Evolutionary conservation across 64 coral and sea anemone species (phyloP).

Genomic region (Porites australiensis): DNA sequence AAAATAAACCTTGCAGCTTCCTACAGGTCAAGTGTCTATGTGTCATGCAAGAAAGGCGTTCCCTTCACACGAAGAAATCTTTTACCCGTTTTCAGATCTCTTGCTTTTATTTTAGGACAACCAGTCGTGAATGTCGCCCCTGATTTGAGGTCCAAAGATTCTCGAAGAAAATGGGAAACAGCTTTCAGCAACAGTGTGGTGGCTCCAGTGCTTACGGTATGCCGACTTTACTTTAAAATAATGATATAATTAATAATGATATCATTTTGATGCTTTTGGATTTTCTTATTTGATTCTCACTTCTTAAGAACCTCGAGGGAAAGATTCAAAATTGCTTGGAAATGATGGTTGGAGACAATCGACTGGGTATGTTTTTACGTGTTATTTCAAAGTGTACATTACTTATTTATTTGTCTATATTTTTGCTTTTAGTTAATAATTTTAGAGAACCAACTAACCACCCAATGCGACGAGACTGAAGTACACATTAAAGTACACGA

Average conservation of each 20-base stretch:
- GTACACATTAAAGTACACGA: too few species aligned
- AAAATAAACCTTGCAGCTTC: too few species aligned
- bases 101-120: constrained; percentile 14
- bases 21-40: too few species aligned
- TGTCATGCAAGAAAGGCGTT: too few species aligned
- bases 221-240: not conserved
- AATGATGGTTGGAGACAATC: constrained; percentile 21
- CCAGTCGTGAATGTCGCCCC: not conserved
- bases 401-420: too few species aligned
- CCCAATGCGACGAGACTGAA: too few species aligned
- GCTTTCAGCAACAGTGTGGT: constrained; percentile 11
- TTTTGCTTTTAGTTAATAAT: too few species aligned
- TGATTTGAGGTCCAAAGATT: constrained; percentile 1
- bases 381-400: too few species aligned
- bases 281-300: too few species aligned
- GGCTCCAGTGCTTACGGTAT: constrained; percentile 18
- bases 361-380: not conserved
- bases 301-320: constrained; percentile 30
- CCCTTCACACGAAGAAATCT: not conserved
- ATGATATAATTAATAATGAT: not conserved
- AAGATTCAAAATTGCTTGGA: constrained; percentile 24
- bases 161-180: constrained; percentile 56
- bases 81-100: not conserved
- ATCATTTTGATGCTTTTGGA: not conserved
- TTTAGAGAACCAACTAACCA: too few species aligned